Evolutionary conservation across 2,888 invertebrate genomes (phyloP), one percentile per base, ranked within the genome.

Genomic region (Lymantria monacha): DNA sequence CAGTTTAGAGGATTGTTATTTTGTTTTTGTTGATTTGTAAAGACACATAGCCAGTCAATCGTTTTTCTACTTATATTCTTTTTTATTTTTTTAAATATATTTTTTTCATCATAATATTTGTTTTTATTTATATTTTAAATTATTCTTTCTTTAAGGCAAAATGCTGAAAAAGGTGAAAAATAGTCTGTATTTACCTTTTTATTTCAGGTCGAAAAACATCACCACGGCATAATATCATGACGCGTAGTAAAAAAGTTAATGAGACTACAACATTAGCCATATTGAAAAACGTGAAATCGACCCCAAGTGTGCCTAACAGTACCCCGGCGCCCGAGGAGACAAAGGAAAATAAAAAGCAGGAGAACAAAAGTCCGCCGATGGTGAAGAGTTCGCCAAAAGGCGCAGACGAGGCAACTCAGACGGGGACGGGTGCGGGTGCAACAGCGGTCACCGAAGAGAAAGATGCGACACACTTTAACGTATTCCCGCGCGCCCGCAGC

Each of bases 221-320:
- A 71, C 74, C 72, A 52, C 63, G 76, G 61, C 76, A 80, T 65
- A 79, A 76, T 78, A 83, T 87, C 72, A 76, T 87, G 75, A 87
- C 90, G 55, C 81, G 84, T 59, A 87, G 84, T 77, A 87, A 84
- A 81, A 83, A 81, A 66, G 69, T 74, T 45, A 72, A 70, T 57
- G 85, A 85, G 61, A 75, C 79, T 44, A 84, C 85, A 48, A 86
- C 86, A 15, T 74, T 87, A 59, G 87, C 88, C 37, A 86, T 87
- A 62, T 70, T 87, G 58, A 87, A 87, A 73, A 83, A 77, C 57
- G 87, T 85, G 48, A 79, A 77, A 55, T 61, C 78, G 1, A 67
- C 76, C 48, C 70, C 72, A 36, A 63, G 55, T 45, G 45, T 51
- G 42, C 43, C 57, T 0, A 30, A 11, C 43, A 30, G 12, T 15